A percentile compares a stretch with the other conserved stretches of the same genome.
These are phyloP conservation scores for Perca flavescens DNA, from an alignment of 2,113 vertebrate species.

Conservation along the genomic window DNA sequence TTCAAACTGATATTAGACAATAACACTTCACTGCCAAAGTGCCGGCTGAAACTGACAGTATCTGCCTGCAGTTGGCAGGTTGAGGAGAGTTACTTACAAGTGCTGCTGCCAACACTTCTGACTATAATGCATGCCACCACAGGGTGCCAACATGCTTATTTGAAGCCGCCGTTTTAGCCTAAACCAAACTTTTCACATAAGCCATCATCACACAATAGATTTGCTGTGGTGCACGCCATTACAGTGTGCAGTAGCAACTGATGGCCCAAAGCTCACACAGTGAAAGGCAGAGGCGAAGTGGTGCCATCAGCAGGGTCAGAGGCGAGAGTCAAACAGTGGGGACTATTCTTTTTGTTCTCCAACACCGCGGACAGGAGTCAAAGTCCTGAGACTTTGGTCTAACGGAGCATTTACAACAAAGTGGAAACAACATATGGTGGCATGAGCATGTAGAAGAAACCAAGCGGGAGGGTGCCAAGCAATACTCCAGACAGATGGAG, in stretches of 20 bases:
- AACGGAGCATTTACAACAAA: slow-evolving; percentile 21
- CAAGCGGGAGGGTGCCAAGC: slow-evolving; percentile 28
- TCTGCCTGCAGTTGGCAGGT: slow-evolving; percentile 54
- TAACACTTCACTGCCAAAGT: slow-evolving; percentile 32
- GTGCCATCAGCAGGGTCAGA: not conserved
- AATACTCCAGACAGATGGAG: slow-evolving; percentile 26
- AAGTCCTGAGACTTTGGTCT: not conserved
- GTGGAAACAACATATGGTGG: slow-evolving; percentile 16
- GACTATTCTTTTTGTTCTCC: slow-evolving; percentile 10
- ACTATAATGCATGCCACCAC: slow-evolving; percentile 36
- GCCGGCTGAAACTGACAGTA: slow-evolving; percentile 40
- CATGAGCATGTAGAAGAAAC: slow-evolving; percentile 14
- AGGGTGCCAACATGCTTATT: slow-evolving; percentile 27
- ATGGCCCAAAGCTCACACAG: slow-evolving; percentile 25
- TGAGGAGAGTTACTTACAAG: slow-evolving; percentile 43
- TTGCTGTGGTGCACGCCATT: not conserved
- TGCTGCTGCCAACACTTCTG: slow-evolving; percentile 47
- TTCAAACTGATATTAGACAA: slow-evolving; percentile 44
- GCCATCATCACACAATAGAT: slow-evolving; percentile 39
- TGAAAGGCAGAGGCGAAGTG: not conserved
- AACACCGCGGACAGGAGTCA: not conserved
- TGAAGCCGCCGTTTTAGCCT: slow-evolving; percentile 32
- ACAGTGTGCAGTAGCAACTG: not conserved
- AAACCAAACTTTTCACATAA: slow-evolving; percentile 42
- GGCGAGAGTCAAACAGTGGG: not conserved